A percentile compares a stretch with the other conserved stretches of the same genome.
Conservation (phyloP, 2,797 vertebrate species). For the Sylvia borin region DNA sequence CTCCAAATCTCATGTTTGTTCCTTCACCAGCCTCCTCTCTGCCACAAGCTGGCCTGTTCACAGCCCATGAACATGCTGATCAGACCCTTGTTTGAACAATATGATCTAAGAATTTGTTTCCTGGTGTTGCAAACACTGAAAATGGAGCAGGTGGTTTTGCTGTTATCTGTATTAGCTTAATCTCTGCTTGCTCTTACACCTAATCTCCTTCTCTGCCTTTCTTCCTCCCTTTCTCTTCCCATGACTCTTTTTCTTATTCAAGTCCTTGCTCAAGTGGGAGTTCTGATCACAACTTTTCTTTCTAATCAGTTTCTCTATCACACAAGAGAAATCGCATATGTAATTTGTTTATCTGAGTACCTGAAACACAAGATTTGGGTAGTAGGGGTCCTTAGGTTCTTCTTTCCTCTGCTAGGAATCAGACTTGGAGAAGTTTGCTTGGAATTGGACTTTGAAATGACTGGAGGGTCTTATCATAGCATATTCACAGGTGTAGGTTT, state of each 20-base stretch:
- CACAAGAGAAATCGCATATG: not conserved
- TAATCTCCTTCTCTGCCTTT: not conserved
- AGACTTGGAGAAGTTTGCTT: not conserved
- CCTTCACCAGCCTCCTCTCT: not conserved
- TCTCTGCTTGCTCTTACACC: not conserved
- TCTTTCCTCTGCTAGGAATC: not conserved
- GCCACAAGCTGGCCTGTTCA: not conserved
- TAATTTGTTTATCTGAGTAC: not conserved
- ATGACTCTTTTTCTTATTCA: not conserved
- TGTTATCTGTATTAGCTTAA: not conserved
- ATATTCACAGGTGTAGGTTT: not conserved
- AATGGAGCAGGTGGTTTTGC: not conserved
- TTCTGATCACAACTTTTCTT: not conserved
- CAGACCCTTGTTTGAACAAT: not conserved
- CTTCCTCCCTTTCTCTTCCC: not conserved
- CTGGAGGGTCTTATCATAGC: rapidly evolving
- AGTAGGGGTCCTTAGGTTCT: not conserved
- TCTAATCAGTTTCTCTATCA: rapidly evolving
- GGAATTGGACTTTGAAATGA: not conserved
- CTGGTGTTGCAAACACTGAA: not conserved
- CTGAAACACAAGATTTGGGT: not conserved
- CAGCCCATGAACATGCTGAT: not conserved
- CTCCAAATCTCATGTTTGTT: not conserved
- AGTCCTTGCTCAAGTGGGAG: not conserved
- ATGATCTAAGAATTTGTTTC: not conserved